Evolutionary conservation across 2,113 vertebrate genomes (phyloP), one percentile per base, ranked within the genome.

Genomic region (Andinoacara biseriatus): DNA sequence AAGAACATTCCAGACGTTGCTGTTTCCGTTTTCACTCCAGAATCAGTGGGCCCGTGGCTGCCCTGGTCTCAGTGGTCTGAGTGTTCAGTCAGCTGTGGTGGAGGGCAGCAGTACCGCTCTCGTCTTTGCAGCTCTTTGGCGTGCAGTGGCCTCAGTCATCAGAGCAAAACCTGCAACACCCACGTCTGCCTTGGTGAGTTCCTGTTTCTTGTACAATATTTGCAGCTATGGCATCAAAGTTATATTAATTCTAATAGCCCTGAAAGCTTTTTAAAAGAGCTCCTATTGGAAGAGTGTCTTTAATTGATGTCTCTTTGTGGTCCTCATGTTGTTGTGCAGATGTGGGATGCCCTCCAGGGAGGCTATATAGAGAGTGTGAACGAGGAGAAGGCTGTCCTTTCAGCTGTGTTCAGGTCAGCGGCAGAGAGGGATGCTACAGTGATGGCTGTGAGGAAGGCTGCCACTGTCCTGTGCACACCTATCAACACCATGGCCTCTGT

Each of bases 401-500:
- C 93, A 98, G 95, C 89, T 98, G 98, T 1, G 80, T 96, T 78
- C 97, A 98, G 82, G 17, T 98, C 82, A 94, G 93, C 0, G 89
- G 90, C 17, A 94, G 90, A 49, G 94, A 97, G 83, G 96, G 93
- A 81, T 98, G 97, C 88, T 96, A 95, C 90, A 94, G 93, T 0
- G 95, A 96, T 0, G 92, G 94, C 86, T 99, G 97, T 2, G 95
- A 97, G 67, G 97, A 98, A 83, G 98, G 97, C 15, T 98, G 97
- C 59, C 97, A 97, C 92, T 99, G 98, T 69, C 97, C 97, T 0
- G 76, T 74, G 0, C 94, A 95, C 76, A 96, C 96, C 76, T 96
- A 93, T 91, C 96, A 96, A 54, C 97, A 98, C 86, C 82, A 7
- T 0, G 85, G 72, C 1, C 22, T 80, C 86, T 98, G 97, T 22